These are phyloP conservation scores for Stratiomys singularior DNA, from an alignment of 2,888 invertebrate species.

Conservation along the genomic window DNA sequence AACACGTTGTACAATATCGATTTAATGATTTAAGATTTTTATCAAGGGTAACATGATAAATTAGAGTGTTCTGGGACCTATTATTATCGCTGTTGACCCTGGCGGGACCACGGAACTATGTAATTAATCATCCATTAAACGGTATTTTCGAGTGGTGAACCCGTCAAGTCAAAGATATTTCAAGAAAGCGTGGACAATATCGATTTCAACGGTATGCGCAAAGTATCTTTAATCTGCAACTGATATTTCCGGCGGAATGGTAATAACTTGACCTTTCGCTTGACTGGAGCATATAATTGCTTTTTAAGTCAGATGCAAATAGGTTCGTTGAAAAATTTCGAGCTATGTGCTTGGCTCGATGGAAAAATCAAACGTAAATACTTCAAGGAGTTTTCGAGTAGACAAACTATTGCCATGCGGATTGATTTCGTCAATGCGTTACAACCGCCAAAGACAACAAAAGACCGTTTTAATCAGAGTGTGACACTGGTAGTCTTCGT, in stretches of 20 bases:
- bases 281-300: background rate
- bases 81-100: constrained; percentile 17
- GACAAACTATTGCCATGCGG: background rate
- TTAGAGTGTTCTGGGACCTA: constrained; percentile 2
- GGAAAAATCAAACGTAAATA: background rate
- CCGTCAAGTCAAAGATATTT: background rate
- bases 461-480: constrained; percentile 35
- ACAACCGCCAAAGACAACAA: background rate
- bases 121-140: constrained; percentile 30
- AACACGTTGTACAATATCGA: background rate
- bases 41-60: background rate
- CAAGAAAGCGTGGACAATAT: background rate
- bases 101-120: constrained; percentile 8
- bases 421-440: background rate
- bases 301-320: background rate
- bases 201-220: background rate
- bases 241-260: background rate
- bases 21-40: constrained; percentile 6
- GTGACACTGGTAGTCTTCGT: constrained; percentile 24
- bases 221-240: background rate
- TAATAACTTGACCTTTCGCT: background rate
- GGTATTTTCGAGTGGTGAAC: background rate
- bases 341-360: background rate
- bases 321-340: background rate
- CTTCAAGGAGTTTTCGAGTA: background rate